Evolutionary conservation across 1,140 invertebrate species (phyloP).

Genomic region (Asbolus verrucosus): DNA sequence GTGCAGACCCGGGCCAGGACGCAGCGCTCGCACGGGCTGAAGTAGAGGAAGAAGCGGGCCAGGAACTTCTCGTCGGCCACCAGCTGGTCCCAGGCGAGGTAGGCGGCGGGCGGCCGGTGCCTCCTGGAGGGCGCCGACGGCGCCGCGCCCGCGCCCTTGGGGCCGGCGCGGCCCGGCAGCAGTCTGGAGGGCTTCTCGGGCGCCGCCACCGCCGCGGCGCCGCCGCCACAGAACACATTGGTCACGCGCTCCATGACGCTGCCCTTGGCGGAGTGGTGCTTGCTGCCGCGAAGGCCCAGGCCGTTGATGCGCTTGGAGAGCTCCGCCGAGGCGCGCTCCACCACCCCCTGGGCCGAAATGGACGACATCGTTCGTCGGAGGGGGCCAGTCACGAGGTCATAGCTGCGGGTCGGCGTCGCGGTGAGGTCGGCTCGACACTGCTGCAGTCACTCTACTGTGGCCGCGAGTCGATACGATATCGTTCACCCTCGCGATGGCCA

Average conservation of each 20-base stretch:
- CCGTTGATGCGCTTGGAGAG: conserved; percentile 89
- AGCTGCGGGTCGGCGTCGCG: conserved; percentile 32
- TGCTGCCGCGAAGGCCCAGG: conserved; percentile 77
- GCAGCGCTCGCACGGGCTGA: conserved; percentile 81
- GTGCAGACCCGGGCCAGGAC: conserved; percentile 79
- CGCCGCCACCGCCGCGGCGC: conserved; percentile 63
- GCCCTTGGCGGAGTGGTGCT: conserved; percentile 72
- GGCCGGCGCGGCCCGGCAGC: conserved; percentile 61
- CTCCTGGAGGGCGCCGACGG: conserved; percentile 59
- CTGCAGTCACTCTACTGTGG: conserved; percentile 3
- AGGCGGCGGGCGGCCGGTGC: conserved; percentile 55
- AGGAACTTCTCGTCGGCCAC: conserved; percentile 88
- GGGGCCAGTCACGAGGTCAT: conserved; percentile 43
- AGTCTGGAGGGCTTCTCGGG: conserved; percentile 70
- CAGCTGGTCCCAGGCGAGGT: conserved; percentile 79
- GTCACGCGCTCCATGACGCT: conserved; percentile 88
- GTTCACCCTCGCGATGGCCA: conserved; percentile 11
- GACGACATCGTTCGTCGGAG: conserved; percentile 65
- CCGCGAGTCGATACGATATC: conserved; percentile 1
- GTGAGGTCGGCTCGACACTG: conserved; percentile 14
- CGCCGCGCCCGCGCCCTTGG: conserved; percentile 17
- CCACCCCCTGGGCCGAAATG: conserved; percentile 83
- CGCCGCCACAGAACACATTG: conserved; percentile 81
- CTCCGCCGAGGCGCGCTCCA: conserved; percentile 89
- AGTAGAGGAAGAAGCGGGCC: conserved; percentile 86